Percentiles rank a stretch among this genome's conserved stretches.
Evolutionary conservation across 2,113 vertebrate species (phyloP).

Genomic region (Gymnorhina tibicen): DNA sequence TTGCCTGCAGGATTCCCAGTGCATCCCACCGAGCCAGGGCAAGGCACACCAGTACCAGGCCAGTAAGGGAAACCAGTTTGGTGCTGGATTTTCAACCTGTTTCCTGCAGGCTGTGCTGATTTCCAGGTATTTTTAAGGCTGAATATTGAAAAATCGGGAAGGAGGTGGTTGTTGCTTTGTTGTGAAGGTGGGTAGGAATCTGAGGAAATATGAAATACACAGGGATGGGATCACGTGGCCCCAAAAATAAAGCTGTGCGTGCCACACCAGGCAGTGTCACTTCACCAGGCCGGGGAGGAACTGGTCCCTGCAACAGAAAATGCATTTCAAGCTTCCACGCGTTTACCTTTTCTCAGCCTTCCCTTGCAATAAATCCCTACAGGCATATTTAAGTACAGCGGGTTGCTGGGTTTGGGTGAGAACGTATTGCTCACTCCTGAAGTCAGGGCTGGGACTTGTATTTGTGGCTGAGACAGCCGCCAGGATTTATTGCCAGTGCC

Average conservation of each 20-base stretch:
- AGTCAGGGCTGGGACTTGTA: background rate
- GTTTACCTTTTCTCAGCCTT: background rate
- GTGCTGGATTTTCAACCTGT: background rate
- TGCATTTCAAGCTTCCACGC: background rate
- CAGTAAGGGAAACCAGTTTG: background rate
- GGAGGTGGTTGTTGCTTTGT: too few species aligned
- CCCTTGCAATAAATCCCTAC: conserved; percentile 31
- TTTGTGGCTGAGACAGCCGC: background rate
- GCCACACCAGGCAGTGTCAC: background rate
- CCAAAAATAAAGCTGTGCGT: background rate
- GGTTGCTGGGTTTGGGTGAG: conserved; percentile 8
- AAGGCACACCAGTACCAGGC: background rate
- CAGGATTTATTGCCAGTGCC: background rate
- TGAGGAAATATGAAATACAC: fast-evolving
- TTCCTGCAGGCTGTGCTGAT: background rate
- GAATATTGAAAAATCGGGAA: background rate
- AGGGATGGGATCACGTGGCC: background rate
- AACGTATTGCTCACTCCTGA: background rate
- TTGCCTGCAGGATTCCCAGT: background rate
- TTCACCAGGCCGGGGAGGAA: background rate
- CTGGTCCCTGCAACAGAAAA: background rate
- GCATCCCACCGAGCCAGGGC: background rate
- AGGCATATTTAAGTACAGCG: conserved; percentile 22
- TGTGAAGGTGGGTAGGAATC: fast-evolving
- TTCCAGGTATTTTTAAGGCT: background rate